Evolutionary conservation across 1,140 invertebrate genomes (phyloP).

Genomic region (Mesaphorura yosii): DNA sequence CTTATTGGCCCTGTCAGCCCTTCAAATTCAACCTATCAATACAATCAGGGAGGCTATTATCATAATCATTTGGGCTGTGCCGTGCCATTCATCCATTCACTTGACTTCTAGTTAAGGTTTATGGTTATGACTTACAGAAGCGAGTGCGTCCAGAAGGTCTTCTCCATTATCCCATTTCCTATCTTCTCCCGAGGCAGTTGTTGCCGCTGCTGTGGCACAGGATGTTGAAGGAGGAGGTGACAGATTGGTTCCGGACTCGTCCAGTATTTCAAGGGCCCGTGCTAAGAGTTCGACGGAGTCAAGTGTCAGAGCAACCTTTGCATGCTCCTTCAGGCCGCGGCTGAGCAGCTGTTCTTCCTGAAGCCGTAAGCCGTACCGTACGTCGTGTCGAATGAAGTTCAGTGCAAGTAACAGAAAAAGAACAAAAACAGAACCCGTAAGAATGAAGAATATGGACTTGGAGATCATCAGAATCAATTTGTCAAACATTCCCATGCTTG

Average conservation of each 20-base stretch:
- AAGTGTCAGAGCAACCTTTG: slow-evolving; percentile 25
- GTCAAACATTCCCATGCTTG: no score
- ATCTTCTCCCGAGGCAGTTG: slow-evolving; percentile 11
- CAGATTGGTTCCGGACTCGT: slow-evolving; percentile 17
- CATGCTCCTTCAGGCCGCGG: slow-evolving; percentile 10
- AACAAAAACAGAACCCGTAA: no score
- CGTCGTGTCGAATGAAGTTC: no score
- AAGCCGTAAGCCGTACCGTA: background rate
- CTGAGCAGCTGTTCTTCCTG: slow-evolving; percentile 4
- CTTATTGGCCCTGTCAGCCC: slow-evolving; percentile 28
- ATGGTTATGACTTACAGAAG: slow-evolving; percentile 19
- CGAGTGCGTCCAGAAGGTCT: slow-evolving; percentile 27
- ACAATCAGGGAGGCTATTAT: background rate
- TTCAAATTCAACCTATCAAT: slow-evolving; percentile 12
- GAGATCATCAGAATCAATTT: no score
- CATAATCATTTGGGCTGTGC: background rate
- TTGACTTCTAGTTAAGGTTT: no score
- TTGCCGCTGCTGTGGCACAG: no score
- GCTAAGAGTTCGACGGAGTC: slow-evolving; percentile 29
- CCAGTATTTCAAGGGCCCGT: slow-evolving; percentile 25
- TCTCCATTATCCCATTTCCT: slow-evolving; percentile 31
- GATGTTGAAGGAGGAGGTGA: slow-evolving; percentile 20
- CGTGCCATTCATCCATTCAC: no score
- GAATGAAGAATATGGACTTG: no score
- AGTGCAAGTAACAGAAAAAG: no score